Evolutionary conservation across 1,140 invertebrate genomes (phyloP).

Genomic region (Drosophila triauraria): DNA sequence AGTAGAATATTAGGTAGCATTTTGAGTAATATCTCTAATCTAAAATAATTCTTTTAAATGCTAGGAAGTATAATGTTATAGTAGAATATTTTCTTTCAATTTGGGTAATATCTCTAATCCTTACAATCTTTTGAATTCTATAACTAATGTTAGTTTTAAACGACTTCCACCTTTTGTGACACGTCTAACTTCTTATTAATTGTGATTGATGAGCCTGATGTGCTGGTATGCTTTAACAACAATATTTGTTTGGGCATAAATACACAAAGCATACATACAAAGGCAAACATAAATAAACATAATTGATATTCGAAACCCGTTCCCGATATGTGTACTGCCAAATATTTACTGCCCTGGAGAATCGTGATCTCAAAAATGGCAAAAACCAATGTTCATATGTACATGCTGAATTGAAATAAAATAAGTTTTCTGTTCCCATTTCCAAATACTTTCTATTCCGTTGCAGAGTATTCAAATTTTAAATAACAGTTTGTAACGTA

Average conservation of each 20-base stretch:
- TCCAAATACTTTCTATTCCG: background rate
- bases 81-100: background rate
- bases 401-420: background rate
- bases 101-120: background rate
- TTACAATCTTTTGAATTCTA: background rate
- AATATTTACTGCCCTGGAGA: slow-evolving; percentile 26
- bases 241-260: slow-evolving; percentile 18
- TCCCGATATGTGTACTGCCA: background rate
- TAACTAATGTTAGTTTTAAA: slow-evolving; percentile 3
- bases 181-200: slow-evolving; percentile 47
- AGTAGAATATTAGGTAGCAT: background rate
- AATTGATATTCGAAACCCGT: slow-evolving; percentile 55
- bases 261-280: slow-evolving; percentile 5
- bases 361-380: slow-evolving; percentile 24
- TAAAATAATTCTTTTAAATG: background rate
- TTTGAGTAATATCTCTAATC: background rate
- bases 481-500: background rate
- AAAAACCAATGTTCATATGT: background rate
- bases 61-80: background rate
- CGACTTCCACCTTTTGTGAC: slow-evolving; percentile 8
- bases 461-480: background rate
- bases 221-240: slow-evolving; percentile 20
- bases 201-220: slow-evolving; percentile 50
- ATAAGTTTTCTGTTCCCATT: background rate
- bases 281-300: slow-evolving; percentile 8